Evolutionary conservation across 2,113 vertebrate genomes (phyloP).

Genomic region (Tachysurus fulvidraco): DNA sequence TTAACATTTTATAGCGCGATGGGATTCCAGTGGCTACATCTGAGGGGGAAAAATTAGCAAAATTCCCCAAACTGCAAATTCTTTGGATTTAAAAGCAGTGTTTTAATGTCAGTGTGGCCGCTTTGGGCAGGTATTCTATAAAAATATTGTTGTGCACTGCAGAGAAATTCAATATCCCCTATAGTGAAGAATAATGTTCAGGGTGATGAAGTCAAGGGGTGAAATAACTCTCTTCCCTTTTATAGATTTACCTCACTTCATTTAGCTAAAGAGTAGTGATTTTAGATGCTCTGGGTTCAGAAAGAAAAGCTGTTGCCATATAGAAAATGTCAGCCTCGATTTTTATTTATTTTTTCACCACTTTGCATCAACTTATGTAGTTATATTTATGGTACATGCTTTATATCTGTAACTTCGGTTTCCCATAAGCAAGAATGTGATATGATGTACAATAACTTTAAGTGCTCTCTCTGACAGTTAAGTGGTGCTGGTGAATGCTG

Average conservation of each 20-base stretch:
- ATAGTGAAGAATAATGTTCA: neutral
- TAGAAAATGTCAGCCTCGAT: neutral
- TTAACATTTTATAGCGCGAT: no score
- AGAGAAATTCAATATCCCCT: neutral
- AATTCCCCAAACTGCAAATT: neutral
- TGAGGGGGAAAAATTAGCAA: neutral
- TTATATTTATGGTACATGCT: neutral
- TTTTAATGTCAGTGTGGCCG: neutral
- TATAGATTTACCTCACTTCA: neutral
- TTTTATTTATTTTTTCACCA: neutral
- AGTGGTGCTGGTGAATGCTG: neutral
- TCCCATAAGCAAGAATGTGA: slow-evolving; percentile 6
- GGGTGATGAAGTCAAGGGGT: neutral
- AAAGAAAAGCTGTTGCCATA: neutral
- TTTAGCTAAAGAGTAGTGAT: neutral
- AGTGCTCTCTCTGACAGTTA: neutral
- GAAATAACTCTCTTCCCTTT: neutral
- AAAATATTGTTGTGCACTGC: neutral
- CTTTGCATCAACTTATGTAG: neutral
- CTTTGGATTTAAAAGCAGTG: no score
- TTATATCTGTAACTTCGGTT: neutral
- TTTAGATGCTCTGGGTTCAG: neutral
- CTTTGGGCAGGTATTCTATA: neutral
- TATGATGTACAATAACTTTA: neutral
- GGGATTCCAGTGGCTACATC: neutral